Evolutionary conservation across 2,888 invertebrate genomes (phyloP), one percentile per base, ranked within the genome.

Genomic region (Timema cristinae): DNA sequence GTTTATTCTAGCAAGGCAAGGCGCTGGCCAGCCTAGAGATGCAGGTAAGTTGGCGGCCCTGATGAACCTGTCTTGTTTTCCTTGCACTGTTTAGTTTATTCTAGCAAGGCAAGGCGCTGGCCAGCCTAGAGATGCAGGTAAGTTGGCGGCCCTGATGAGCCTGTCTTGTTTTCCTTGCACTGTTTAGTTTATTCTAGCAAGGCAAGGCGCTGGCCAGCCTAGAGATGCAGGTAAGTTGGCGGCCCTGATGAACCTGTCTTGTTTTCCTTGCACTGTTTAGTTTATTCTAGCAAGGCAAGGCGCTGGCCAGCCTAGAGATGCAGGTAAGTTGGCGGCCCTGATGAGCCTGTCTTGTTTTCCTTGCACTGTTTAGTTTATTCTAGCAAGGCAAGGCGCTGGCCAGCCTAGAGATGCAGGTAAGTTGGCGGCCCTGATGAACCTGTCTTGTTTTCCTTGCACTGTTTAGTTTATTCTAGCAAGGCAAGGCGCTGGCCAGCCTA

Each of bases 121-220:
- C 32, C 32, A 32, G 32, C 32, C 4, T 1, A 32, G 32, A 32
- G 32, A 32, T 32, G 32, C 32, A 32, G 32, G 32, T 32, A 32
- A 32, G 32, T 32, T 32, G 32, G 32, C 32, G 4, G 32, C 32
- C 32, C 32, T 32, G 32, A 32, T 32, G 32, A 32, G 4, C 1
- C 32, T 32, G 32, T 4, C 32, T 32, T 32, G 32, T 32, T 32
- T 32, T 4, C 32, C 50, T 63, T 66, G 51, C 48, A 68, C 52
- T 70, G 48, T 70, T 52, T 73, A 48, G 72, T 61, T 72, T 73
- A 70, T 50, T 71, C 69, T 74, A 32, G 32, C 32, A 32, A 32
- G 32, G 32, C 32, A 4, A 32, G 32, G 32, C 32, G 32, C 32
- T 32, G 32, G 32, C 32, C 32, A 32, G 32, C 32, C 32, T 1